Conservation (phyloP, 1,140 invertebrate genomes). For the Delia radicum region DNA sequence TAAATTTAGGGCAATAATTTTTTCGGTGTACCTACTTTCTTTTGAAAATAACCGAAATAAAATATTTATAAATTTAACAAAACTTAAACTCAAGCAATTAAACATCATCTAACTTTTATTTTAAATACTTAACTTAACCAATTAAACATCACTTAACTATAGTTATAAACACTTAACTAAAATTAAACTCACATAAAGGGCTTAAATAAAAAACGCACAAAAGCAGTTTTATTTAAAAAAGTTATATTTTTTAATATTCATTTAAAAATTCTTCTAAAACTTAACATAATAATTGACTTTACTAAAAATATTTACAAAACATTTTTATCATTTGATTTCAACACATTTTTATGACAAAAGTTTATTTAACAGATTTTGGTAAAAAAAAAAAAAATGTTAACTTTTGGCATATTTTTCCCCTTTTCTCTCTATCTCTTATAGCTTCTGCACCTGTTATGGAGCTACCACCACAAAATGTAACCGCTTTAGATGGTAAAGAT, state of each 20-base stretch:
- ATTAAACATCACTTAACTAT: too few species aligned
- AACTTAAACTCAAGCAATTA: too few species aligned
- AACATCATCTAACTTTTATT: too few species aligned
- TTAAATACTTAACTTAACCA: too few species aligned
- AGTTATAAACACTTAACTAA: too few species aligned
- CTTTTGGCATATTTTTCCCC: constrained; percentile 19
- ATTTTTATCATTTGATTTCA: background rate
- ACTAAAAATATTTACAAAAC: background rate
- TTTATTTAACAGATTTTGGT: background rate
- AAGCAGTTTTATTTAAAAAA: too few species aligned
- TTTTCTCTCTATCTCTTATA: constrained; percentile 55
- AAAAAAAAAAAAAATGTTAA: background rate
- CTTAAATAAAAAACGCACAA: too few species aligned
- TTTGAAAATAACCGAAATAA: too few species aligned
- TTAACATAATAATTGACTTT: background rate
- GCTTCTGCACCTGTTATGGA: constrained; percentile 84
- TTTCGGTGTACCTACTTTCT: too few species aligned
- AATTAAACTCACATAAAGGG: too few species aligned
- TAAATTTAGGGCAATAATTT: too few species aligned
- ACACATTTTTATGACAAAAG: background rate
- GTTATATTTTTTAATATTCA: background rate
- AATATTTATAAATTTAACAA: too few species aligned
- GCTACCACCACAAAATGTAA: constrained; percentile 78
- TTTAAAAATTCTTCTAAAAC: background rate
- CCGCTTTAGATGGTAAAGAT: constrained; percentile 89